Base-by-base conservation (phyloP, 2,113 vertebrate species). In the Herpetotheres cachinnans region DNA sequence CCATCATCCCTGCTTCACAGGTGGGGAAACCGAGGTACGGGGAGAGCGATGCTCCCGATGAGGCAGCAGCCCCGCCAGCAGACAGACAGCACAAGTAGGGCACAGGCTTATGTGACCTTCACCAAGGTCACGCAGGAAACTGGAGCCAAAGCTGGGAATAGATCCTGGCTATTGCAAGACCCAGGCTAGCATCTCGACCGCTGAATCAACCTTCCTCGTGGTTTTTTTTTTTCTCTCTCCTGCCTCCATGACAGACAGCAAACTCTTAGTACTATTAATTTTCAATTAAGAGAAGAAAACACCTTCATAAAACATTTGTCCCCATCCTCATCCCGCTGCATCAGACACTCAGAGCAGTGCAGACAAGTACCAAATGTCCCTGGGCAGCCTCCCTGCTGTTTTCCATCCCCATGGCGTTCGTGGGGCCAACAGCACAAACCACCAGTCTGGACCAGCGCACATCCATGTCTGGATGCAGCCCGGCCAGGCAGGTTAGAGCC, bases 401-500 rank as follows among this genome's bases (percentile, higher is more conserved):
- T 76, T 17, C 82, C 44, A 44, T 4, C 19, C 56, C 44, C 25
- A 22, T 16, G 47, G 42, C 61, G 21, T 7, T 59, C 52, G 10
- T 9, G 25, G 55, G 66, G 46, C 46, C 58, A 46, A 40, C 5
- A 34, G 62, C 44, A 80, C 34, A 46, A 94, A n/a, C 15, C 38
- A 63, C 34, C 67, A 52, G 62, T 52, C 11, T 5, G 54, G 56
- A 47, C 13, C 79, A 82, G 74, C 66, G 52, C 62, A 46, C 4
- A 10, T 1, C 49, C 74, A 11, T 0, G 10, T 15, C 50, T 34
- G 86, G 67, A 11, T 13, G 15, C 2, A 3, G 3, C 67, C 38
- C 15, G 2, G 63, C 19, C 0, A 6, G 56, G 55, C 82, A 92
- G 82, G 6, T 25, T 24, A 32, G 40, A 61, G 2, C 50, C 71